Base-by-base conservation (phyloP, 2,113 vertebrate genomes). In the Phoxinus phoxinus region DNA sequence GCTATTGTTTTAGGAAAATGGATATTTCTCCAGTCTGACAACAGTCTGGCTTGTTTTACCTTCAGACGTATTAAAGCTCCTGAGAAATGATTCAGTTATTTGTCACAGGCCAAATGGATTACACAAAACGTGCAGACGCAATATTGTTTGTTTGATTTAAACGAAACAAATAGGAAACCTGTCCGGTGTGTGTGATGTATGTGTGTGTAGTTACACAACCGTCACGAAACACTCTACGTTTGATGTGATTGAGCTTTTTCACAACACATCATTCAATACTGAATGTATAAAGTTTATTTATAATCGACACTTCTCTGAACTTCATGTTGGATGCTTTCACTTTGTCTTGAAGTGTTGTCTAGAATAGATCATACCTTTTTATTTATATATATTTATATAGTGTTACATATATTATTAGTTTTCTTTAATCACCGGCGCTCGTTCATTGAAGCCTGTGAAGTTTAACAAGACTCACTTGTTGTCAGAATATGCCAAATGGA, bases 1-100 rank as follows among this genome's bases (percentile, higher is more conserved):
- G 13, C 84, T 80, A 89, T 89, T 89, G 87, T 88, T 87, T 89
- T 85, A 75, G 84, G 86, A 67, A 86, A 87, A 87, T 86, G 69
- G 84, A 89, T 87, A 83, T 87, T 87, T 87, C 86, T 84, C 83
- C 75, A 84, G 79, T 87, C 84, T 84, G 74, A 76, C 75, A 51
- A 81, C 83, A 79, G 73, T 83, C 78, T 27, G 58, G 86, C 84
- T 71, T 84, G 88, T 84, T 85, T 77, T 87, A 84, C 46, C 86
- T 87, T 84, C 67, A 35, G 44, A 78, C 17, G 59, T 85, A 85
- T 83, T 85, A 85, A 59, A 87, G 84, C 81, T 83, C 84, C 65
- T 61, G 75, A 87, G 84, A 86, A 87, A 87, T 86, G 81, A 87
- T 89, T 80, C 61, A 8, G 53, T 61, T 5, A 44, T 71, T 87